Evolutionary conservation across 2,113 vertebrate species (phyloP).

Genomic region (Anguilla rostrata): DNA sequence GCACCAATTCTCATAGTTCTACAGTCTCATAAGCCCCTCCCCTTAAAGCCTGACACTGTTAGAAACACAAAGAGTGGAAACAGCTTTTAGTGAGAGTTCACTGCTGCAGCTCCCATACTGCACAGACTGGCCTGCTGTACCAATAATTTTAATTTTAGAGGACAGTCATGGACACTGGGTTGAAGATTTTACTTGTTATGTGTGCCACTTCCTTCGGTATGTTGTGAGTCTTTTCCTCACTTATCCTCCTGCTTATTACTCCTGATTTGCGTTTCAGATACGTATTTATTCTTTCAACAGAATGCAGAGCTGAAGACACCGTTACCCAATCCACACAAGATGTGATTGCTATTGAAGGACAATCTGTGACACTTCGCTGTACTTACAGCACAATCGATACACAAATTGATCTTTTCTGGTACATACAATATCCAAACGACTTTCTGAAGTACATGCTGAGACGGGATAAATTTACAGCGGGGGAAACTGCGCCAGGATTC

Average conservation of each 20-base stretch:
- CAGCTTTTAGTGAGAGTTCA: neutral
- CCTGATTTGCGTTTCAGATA: neutral
- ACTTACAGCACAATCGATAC: neutral
- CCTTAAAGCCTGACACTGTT: neutral
- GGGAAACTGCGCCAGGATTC: neutral
- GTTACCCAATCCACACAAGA: conserved; percentile 28
- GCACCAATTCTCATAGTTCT: no score
- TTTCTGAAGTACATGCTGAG: conserved; percentile 12
- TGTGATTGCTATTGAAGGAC: conserved; percentile 27
- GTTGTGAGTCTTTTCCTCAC: neutral
- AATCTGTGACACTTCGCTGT: conserved; percentile 24
- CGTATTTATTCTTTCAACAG: neutral
- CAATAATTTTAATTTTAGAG: neutral
- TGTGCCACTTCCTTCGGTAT: neutral
- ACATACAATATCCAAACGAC: conserved; percentile 6
- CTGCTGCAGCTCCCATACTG: neutral
- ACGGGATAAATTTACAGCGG: neutral
- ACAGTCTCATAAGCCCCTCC: neutral
- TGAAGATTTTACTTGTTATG: neutral
- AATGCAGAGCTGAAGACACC: conserved; percentile 17
- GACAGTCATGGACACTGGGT: neutral
- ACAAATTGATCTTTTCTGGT: conserved; percentile 24
- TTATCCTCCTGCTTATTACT: neutral
- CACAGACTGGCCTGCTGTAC: neutral
- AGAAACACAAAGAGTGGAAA: neutral